phyloP scores from a whole-genome alignment of 2,113 vertebrate genomes.

The Arizona elegans region DNA sequence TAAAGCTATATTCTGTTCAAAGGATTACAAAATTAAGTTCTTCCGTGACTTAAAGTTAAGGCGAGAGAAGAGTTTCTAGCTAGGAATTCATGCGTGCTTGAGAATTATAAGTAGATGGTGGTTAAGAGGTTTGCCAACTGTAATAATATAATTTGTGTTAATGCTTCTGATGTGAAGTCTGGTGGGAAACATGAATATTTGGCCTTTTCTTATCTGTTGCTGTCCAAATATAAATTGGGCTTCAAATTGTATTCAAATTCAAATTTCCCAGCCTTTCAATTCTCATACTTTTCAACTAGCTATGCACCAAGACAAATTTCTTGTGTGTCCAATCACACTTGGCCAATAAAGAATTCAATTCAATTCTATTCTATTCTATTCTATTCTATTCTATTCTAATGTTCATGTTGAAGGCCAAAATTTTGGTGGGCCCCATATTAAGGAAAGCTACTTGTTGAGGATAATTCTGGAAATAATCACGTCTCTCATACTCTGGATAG shows the following conservation, averaged over 20 bases:
- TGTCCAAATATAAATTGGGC: neutral
- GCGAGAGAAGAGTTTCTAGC: neutral
- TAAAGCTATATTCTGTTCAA: neutral
- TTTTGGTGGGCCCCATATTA: neutral
- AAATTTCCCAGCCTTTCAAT: neutral
- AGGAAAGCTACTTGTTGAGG: neutral
- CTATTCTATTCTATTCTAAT: no score
- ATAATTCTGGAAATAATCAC: neutral
- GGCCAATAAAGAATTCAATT: no score
- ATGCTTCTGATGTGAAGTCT: neutral
- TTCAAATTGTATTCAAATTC: neutral
- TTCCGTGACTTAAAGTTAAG: neutral
- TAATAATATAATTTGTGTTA: neutral
- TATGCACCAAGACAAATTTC: no score
- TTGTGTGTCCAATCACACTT: no score
- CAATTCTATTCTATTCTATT: no score
- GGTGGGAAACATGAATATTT: neutral
- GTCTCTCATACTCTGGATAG: neutral
- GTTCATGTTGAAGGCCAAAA: neutral
- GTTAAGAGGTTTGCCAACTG: neutral
- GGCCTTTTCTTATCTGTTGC: neutral
- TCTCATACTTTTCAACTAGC: neutral
- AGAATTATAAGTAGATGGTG: neutral
- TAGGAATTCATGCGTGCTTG: neutral
- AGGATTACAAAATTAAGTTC: neutral